Conservation (phyloP, 2,797 vertebrate genomes). For the Phylloscopus collybita region DNA sequence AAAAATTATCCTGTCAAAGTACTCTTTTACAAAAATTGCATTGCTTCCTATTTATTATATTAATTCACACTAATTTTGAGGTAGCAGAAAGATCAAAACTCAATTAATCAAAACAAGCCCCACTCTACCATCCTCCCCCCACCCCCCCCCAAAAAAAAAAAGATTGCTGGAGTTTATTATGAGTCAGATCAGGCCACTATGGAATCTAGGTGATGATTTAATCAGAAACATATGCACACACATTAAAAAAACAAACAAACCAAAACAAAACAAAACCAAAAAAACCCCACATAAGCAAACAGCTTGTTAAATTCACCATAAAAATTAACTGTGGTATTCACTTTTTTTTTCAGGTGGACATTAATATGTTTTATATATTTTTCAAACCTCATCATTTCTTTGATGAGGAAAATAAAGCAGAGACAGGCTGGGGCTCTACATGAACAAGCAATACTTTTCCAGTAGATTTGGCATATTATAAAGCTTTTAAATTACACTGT, state of each 20-base stretch:
- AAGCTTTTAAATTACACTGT: not conserved
- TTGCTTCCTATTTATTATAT: not conserved
- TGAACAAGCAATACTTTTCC: not conserved
- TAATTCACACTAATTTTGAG: not conserved
- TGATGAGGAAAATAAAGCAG: not conserved
- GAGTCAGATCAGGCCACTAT: not conserved
- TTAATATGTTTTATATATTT: not conserved
- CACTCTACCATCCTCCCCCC: fast-evolving
- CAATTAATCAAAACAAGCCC: not conserved
- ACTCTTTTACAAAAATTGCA: not conserved
- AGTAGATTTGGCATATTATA: not conserved
- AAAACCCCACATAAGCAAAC: not conserved
- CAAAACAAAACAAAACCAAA: too few relatives aligned
- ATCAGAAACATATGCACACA: not conserved
- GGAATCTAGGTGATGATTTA: not conserved
- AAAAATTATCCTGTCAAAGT: not conserved
- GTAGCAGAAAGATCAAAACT: not conserved
- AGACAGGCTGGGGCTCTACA: not conserved
- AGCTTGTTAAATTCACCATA: not conserved
- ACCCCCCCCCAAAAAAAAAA: fast-evolving
- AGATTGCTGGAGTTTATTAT: not conserved
- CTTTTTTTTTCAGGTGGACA: not conserved
- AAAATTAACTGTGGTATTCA: not conserved
- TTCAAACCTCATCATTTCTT: not conserved
- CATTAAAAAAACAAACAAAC: too few relatives aligned